Base-by-base conservation (phyloP, 2,888 invertebrate species). In the Tortrix viridana region DNA sequence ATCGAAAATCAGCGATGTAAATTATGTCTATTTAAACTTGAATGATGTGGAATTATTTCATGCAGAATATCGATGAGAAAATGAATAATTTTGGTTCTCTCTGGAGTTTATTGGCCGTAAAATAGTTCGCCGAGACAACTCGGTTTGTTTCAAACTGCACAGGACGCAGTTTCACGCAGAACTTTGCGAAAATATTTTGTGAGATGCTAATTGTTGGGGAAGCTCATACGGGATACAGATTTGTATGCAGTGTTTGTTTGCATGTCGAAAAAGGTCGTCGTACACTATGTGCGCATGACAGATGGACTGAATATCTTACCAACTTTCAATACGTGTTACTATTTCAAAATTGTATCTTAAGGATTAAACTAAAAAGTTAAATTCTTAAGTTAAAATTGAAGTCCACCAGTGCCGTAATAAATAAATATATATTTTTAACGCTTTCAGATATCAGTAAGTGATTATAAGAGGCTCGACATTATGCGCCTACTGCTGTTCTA, bases 161-260 rank as follows among this genome's bases (percentile, higher is more conserved):
- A 73, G 79, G 76, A 81, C 74, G 81, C 78, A 83, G 85, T 84
- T 81, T 74, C 76, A 79, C 77, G 79, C 73, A 75, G 79, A 86
- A 86, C 82, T 86, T 85, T 81, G 82, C 76, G 84, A 86, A 87
- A 87, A 88, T 88, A 84, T 86, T 86, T 81, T 85, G 79, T 79
- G 77, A 78, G 79, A 75, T 81, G 87, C 85, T 86, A 86, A 88
- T 84, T 84, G 83, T 77, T 79, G 74, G 72, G 74, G 73, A 74
- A 75, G 77, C 77, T 77, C 71, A 73, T 72, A 74, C 72, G 75
- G 78, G 71, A 66, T 61, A 55, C 60, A 43, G 65, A 56, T 69
- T 70, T 67, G 67, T 70, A 69, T 68, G 68, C 69, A 67, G 67
- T 70, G 66, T 77, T 75, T 74, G 73, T 81, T 74, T 77, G 54